Evolutionary conservation across 1,140 invertebrate genomes (phyloP).

Genomic region (Kradibia gibbosae): DNA sequence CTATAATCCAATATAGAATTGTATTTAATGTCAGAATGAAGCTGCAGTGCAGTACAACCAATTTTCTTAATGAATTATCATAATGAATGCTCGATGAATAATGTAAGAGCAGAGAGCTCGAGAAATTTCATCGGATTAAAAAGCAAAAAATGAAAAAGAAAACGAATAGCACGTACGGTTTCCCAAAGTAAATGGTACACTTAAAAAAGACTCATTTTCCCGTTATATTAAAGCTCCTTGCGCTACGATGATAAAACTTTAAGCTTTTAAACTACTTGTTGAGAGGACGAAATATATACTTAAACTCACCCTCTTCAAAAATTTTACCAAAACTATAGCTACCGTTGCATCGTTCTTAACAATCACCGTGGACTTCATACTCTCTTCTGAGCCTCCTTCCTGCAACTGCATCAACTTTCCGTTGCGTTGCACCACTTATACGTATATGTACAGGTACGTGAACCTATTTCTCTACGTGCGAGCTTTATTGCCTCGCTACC

Average conservation of each 20-base stretch:
- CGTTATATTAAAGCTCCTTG: neutral
- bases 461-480: conserved; percentile 52
- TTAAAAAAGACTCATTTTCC: neutral
- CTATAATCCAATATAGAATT: no score
- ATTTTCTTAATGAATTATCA: no score
- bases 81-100: no score
- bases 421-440: conserved; percentile 60
- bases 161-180: neutral
- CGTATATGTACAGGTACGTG: conserved; percentile 46
- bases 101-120: no score
- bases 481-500: conserved; percentile 58
- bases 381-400: conserved; percentile 50
- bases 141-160: neutral
- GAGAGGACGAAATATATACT: conserved; percentile 7
- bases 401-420: conserved; percentile 55
- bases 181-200: neutral
- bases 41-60: no score
- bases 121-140: no score
- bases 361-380: conserved; percentile 17
- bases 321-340: conserved; percentile 25
- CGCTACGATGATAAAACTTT: neutral
- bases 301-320: conserved; percentile 34
- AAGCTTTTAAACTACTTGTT: conserved; percentile 4
- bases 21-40: no score
- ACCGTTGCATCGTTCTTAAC: conserved; percentile 17